Evolutionary conservation across 1,140 invertebrate species (phyloP).

Genomic region (Leptinotarsa defecta): DNA sequence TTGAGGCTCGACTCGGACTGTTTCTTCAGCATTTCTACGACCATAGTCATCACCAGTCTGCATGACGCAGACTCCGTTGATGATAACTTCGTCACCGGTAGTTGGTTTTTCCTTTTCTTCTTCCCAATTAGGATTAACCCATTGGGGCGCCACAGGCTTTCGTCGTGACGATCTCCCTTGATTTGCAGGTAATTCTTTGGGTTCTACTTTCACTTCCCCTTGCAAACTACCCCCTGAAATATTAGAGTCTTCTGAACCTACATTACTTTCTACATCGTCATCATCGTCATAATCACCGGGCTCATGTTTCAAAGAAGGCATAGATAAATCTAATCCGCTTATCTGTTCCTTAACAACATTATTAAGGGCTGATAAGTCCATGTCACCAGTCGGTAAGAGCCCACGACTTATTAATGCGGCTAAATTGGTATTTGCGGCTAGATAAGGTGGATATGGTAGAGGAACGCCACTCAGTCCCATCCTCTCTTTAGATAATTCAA

Average conservation of each 20-base stretch:
- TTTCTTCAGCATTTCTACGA: slow-evolving; percentile 65
- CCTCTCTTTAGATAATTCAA: slow-evolving; percentile 83
- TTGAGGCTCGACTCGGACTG: slow-evolving; percentile 72
- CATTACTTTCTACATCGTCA: slow-evolving; percentile 75
- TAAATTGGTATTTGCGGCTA: slow-evolving; percentile 71
- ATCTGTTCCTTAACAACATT: slow-evolving; percentile 76
- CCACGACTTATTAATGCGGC: slow-evolving; percentile 72
- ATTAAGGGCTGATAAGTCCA: slow-evolving; percentile 59
- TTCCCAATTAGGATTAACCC: slow-evolving; percentile 94
- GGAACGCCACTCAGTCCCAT: slow-evolving; percentile 74
- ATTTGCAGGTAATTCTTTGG: slow-evolving; percentile 61
- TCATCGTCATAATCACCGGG: slow-evolving; percentile 74
- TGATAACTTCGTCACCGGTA: slow-evolving; percentile 78
- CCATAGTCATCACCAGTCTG: slow-evolving; percentile 73
- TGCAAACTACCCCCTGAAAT: slow-evolving; percentile 56
- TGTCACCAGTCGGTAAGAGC: slow-evolving; percentile 61
- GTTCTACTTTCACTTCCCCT: slow-evolving; percentile 61
- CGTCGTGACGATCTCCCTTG: slow-evolving; percentile 70
- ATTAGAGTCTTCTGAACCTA: slow-evolving; percentile 76
- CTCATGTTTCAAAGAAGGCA: slow-evolving; percentile 76
- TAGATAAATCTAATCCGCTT: slow-evolving; percentile 79
- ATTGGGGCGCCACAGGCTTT: slow-evolving; percentile 94
- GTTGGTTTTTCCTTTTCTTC: slow-evolving; percentile 65
- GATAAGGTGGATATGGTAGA: slow-evolving; percentile 75
- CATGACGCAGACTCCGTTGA: slow-evolving; percentile 91